Conservation (phyloP, 1,140 invertebrate genomes). For the Drosophila pectinifera region DNA sequence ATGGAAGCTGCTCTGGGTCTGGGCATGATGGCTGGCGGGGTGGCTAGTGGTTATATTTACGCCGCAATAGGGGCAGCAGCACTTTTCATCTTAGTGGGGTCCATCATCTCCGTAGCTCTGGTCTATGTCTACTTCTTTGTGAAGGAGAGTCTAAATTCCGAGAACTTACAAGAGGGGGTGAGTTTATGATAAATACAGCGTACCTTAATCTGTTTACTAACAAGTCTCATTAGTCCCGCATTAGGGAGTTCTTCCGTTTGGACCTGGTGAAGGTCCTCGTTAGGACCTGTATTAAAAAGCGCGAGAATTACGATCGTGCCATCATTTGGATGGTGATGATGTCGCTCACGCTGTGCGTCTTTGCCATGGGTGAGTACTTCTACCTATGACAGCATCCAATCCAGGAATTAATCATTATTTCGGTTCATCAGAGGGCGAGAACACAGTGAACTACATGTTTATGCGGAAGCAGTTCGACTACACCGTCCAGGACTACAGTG, state of each 20-base stretch:
- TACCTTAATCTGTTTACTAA: background rate
- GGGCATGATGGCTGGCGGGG: constrained; percentile 87
- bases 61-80: constrained; percentile 45
- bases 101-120: constrained; percentile 54
- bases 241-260: constrained; percentile 86
- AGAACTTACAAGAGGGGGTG: constrained; percentile 62
- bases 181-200: background rate
- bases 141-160: constrained; percentile 67
- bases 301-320: constrained; percentile 87
- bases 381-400: accelerated
- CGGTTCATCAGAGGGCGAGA: constrained; percentile 74
- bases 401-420: background rate
- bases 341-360: constrained; percentile 86
- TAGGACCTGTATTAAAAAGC: constrained; percentile 86
- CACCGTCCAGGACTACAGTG: constrained; percentile 87
- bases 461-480: constrained; percentile 88
- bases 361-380: constrained; percentile 79
- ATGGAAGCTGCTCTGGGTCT: constrained; percentile 87
- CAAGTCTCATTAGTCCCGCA: constrained; percentile 48
- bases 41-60: constrained; percentile 85
- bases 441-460: constrained; percentile 87
- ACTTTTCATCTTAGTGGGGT: constrained; percentile 52
- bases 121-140: constrained; percentile 76
- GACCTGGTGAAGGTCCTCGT: constrained; percentile 87
- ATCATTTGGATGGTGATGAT: constrained; percentile 88